These are phyloP conservation scores for Rhizoglyphus robini DNA, from an alignment of 1,140 invertebrate species.

Conservation along the genomic window DNA sequence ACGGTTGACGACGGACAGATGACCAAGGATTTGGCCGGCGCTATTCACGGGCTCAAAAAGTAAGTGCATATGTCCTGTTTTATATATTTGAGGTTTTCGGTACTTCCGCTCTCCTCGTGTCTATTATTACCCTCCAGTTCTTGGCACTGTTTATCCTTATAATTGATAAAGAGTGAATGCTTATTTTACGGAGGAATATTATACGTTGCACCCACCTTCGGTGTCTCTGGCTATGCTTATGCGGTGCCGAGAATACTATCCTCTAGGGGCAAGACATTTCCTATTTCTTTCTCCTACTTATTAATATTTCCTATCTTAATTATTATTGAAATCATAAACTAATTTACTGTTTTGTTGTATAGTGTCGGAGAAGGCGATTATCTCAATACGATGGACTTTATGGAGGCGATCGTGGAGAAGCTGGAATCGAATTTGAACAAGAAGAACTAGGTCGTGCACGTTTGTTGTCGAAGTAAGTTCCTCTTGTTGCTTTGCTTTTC, in stretches of 20 bases:
- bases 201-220: conserved; percentile 1
- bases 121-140: background rate
- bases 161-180: conserved; percentile 2
- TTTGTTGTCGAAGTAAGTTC: no score
- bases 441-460: no score
- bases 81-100: background rate
- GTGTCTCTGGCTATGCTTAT: background rate
- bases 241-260: background rate
- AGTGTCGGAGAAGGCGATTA: conserved; percentile 64
- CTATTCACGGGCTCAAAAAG: conserved; percentile 61
- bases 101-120: background rate
- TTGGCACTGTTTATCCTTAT: conserved; percentile 1
- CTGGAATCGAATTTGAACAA: conserved; percentile 37
- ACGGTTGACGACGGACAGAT: conserved; percentile 81
- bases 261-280: conserved; percentile 13
- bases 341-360: conserved; percentile 20
- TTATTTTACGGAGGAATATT: conserved; percentile 11
- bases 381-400: conserved; percentile 69
- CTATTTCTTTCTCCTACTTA: background rate
- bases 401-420: conserved; percentile 62
- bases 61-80: background rate
- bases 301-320: background rate
- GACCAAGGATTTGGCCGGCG: conserved; percentile 98
- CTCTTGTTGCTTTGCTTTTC: no score
- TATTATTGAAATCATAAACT: background rate